phyloP scores from a whole-genome alignment of 2,113 vertebrate species.

The Hippotragus niger region DNA sequence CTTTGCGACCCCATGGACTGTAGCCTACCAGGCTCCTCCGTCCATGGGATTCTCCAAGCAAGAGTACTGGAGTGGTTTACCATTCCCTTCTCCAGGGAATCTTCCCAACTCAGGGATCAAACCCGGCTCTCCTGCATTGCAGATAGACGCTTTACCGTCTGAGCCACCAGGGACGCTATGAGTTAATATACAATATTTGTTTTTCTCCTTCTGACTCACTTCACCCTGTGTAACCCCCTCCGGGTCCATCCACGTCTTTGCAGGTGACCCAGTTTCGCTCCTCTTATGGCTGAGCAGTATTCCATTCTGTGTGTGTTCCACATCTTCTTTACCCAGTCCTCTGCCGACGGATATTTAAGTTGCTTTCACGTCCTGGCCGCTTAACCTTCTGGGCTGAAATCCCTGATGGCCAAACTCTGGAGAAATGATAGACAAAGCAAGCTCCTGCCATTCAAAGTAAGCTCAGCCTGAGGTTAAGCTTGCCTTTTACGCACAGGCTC shows the following conservation, averaged over 20 bases:
- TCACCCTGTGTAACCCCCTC: not conserved
- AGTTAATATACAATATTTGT: not conserved
- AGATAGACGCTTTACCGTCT: rapidly evolving
- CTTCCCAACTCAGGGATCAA: not conserved
- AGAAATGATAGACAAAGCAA: conserved; percentile 46
- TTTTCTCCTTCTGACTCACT: not conserved
- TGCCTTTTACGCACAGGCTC: conserved; percentile 61
- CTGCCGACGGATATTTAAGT: not conserved
- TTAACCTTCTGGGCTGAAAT: conserved; percentile 48
- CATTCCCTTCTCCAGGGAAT: not conserved
- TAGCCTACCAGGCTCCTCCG: not conserved
- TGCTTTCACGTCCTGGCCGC: not conserved
- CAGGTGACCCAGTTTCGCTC: not conserved
- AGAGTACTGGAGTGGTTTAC: not conserved
- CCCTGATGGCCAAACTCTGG: conserved; percentile 4
- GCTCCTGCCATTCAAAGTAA: conserved; percentile 65
- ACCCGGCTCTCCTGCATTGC: not conserved
- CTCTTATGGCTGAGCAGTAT: not conserved
- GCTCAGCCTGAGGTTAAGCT: conserved; percentile 59
- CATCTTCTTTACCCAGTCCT: not conserved
- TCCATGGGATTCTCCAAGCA: not conserved
- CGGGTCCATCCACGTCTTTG: not conserved
- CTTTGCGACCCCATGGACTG: not conserved
- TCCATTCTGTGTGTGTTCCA: not conserved
- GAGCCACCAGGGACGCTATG: not conserved